phyloP scores from a whole-genome alignment of 2,113 vertebrate species.

The Apodemus sylvaticus region DNA sequence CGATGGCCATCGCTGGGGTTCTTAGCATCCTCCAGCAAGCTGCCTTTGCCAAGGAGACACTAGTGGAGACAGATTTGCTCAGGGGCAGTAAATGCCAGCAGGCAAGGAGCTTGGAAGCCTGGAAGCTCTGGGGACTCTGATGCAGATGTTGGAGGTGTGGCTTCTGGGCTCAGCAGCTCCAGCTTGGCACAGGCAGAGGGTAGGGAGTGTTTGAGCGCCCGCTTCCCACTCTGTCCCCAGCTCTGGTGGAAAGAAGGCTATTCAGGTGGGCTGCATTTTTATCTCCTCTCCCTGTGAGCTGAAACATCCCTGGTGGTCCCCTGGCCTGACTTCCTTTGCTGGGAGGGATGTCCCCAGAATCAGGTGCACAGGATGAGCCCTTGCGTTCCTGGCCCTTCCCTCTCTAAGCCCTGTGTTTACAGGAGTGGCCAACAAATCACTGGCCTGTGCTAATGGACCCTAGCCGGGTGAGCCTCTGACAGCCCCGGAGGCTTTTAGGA shows the following conservation, averaged over 20 bases:
- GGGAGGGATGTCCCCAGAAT: not conserved
- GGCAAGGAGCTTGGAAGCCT: not conserved
- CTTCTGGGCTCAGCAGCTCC: not conserved
- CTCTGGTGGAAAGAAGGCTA: not conserved
- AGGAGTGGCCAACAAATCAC: slow-evolving; percentile 62
- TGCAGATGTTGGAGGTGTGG: not conserved
- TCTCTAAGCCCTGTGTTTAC: slow-evolving; percentile 72
- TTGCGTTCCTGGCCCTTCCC: not conserved
- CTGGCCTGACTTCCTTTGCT: not conserved
- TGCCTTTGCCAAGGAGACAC: slow-evolving; percentile 50
- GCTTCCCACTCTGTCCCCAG: rapidly evolving
- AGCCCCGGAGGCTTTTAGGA: slow-evolving; percentile 40
- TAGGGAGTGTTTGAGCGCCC: not conserved
- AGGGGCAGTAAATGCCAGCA: not conserved
- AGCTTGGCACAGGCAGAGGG: not conserved
- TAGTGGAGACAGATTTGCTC: not conserved
- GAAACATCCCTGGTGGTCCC: not conserved
- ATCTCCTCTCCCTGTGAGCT: not conserved
- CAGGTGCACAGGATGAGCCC: slow-evolving; percentile 52
- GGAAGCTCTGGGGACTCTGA: not conserved
- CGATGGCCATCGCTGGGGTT: slow-evolving; percentile 24
- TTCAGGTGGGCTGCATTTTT: not conserved
- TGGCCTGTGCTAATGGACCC: slow-evolving; percentile 64
- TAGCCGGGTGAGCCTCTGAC: not conserved
- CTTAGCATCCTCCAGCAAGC: slow-evolving; percentile 42